These are phyloP conservation scores for Tinea trinotella DNA, from an alignment of 2,888 invertebrate genomes.

Conservation along the genomic window DNA sequence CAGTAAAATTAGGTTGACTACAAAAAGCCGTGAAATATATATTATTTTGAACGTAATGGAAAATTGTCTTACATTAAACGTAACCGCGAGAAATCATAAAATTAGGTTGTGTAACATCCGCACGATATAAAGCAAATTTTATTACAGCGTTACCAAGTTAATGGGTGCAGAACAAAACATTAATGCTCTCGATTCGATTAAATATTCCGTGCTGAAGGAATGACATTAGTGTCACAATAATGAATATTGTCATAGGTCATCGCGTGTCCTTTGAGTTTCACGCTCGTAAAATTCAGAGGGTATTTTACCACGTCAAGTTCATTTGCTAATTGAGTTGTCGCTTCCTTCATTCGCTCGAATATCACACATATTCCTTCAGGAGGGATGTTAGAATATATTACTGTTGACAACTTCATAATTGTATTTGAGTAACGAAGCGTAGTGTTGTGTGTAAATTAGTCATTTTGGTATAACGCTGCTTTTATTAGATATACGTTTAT, in stretches of 20 bases:
- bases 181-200: constrained; percentile 1
- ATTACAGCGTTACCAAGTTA: background rate
- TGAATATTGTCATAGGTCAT: constrained; percentile 28
- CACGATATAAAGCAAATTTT: constrained; percentile 7
- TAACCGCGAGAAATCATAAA: constrained; percentile 11
- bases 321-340: constrained; percentile 34
- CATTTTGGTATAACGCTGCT: no score
- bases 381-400: constrained; percentile 4
- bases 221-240: constrained; percentile 9
- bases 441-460: constrained; percentile 1
- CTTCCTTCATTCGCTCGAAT: constrained; percentile 16
- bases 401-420: constrained; percentile 12
- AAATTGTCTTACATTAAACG: constrained; percentile 12
- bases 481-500: no score
- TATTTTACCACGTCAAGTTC: constrained; percentile 33
- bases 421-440: background rate
- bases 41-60: constrained; percentile 8
- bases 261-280: constrained; percentile 22
- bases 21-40: constrained; percentile 3
- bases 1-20: background rate
- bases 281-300: background rate
- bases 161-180: constrained; percentile 1
- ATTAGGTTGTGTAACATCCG: constrained; percentile 12
- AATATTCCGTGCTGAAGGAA: background rate
- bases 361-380: background rate